Conservation (phyloP, 1,140 invertebrate genomes). For the Pseudomyrmex dendroicus region DNA sequence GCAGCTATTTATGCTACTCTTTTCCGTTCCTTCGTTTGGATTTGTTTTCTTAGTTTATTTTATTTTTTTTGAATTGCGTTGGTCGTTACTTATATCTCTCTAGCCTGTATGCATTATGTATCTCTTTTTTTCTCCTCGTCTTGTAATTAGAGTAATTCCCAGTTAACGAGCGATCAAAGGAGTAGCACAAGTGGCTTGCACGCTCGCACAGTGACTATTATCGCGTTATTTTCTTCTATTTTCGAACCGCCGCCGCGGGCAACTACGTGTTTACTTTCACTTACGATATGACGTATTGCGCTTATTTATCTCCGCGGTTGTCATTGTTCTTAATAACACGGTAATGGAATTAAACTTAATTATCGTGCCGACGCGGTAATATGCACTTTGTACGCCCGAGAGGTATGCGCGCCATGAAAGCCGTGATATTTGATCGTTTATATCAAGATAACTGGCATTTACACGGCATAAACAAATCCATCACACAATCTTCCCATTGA, state of each 20-base stretch:
- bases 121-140: conserved; percentile 27
- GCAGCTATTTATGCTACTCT: neutral
- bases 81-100: conserved; percentile 39
- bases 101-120: conserved; percentile 32
- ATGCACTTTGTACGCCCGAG: neutral
- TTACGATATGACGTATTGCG: conserved; percentile 48
- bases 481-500: neutral
- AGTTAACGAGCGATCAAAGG: conserved; percentile 52
- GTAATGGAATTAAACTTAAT: conserved; percentile 55
- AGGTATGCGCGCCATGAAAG: neutral
- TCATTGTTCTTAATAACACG: conserved; percentile 53
- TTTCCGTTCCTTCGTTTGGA: no score
- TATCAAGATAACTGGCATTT: conserved; percentile 38
- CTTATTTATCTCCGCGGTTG: conserved; percentile 45
- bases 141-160: conserved; percentile 50
- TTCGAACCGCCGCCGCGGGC: conserved; percentile 35
- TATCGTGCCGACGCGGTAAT: conserved; percentile 32
- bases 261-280: conserved; percentile 49
- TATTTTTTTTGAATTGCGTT: neutral
- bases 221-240: conserved; percentile 52
- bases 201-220: conserved; percentile 38
- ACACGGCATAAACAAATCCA: conserved; percentile 14
- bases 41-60: neutral
- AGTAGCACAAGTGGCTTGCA: conserved; percentile 35
- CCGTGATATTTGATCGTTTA: conserved; percentile 12